Conservation (phyloP, 2,888 invertebrate genomes). For the Agriopis marginaria region DNA sequence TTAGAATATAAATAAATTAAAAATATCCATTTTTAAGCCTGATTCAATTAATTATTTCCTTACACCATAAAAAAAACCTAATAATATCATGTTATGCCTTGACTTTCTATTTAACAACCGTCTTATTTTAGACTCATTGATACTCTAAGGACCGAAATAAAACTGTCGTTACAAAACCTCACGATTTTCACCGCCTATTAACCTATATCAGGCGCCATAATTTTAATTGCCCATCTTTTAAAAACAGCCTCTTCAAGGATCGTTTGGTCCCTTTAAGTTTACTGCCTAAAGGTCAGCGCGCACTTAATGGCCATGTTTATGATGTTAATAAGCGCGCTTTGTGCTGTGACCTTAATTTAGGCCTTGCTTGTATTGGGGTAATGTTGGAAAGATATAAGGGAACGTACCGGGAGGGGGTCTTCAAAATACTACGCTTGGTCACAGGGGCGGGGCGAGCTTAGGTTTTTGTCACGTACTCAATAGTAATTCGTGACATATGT, state of each 20-base stretch:
- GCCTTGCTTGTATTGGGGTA: conserved; percentile 1
- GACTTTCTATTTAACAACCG: background rate
- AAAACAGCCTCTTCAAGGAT: conserved; percentile 25
- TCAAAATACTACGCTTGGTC: too few species aligned
- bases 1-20: too few species aligned
- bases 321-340: conserved; percentile 20
- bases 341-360: conserved; percentile 26
- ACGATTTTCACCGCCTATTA: conserved; percentile 13
- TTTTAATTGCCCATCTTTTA: conserved; percentile 29
- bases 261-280: conserved; percentile 18
- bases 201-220: conserved; percentile 21
- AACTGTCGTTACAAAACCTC: background rate
- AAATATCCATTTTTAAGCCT: too few species aligned
- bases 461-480: too few species aligned
- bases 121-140: background rate
- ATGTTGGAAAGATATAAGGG: background rate
- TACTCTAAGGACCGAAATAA: conserved; percentile 2
- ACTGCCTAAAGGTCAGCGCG: conserved; percentile 17
- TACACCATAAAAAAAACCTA: too few species aligned
- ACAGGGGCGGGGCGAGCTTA: too few species aligned
- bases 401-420: too few species aligned
- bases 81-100: too few species aligned
- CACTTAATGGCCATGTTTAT: conserved; percentile 30
- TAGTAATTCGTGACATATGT: too few species aligned
- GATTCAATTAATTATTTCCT: too few species aligned